A percentile compares a stretch with the other conserved stretches of the same genome.
phyloP scores from a whole-genome alignment of 2,888 invertebrate species.

The Apotomis capreana region DNA sequence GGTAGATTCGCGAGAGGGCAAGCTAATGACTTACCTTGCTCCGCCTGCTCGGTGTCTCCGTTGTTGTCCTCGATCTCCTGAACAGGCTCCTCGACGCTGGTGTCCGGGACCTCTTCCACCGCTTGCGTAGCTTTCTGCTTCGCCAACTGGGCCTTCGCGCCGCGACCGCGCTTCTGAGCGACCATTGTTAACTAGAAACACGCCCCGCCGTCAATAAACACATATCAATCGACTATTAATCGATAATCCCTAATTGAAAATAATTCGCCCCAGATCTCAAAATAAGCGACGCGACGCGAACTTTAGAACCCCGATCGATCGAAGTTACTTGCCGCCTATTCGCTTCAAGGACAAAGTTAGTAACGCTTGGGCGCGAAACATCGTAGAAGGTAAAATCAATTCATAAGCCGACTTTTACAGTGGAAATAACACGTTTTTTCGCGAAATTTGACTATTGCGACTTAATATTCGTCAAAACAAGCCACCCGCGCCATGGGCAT shows the following conservation, averaged over 20 bases:
- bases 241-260: slow-evolving; percentile 41
- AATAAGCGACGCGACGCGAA: slow-evolving; percentile 46
- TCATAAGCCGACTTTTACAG: slow-evolving; percentile 44
- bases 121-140: slow-evolving; percentile 65
- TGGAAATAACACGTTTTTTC: slow-evolving; percentile 49
- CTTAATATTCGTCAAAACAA: slow-evolving; percentile 63
- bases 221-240: neutral
- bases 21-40: slow-evolving; percentile 46
- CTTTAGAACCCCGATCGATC: slow-evolving; percentile 31
- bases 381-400: slow-evolving; percentile 47
- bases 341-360: slow-evolving; percentile 67
- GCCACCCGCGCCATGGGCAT: slow-evolving; percentile 74
- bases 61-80: slow-evolving; percentile 68
- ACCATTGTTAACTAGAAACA: slow-evolving; percentile 68
- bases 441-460: slow-evolving; percentile 52
- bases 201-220: neutral
- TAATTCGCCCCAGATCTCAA: slow-evolving; percentile 38
- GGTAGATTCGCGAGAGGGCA: neutral
- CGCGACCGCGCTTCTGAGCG: slow-evolving; percentile 77
- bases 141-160: slow-evolving; percentile 71
- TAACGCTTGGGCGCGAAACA: slow-evolving; percentile 58
- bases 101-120: slow-evolving; percentile 60
- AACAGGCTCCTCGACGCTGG: slow-evolving; percentile 55
- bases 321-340: slow-evolving; percentile 66
- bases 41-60: slow-evolving; percentile 63